These are phyloP conservation scores for Schrankia costaestrigalis DNA, from an alignment of 2,888 invertebrate species.

Conservation along the genomic window DNA sequence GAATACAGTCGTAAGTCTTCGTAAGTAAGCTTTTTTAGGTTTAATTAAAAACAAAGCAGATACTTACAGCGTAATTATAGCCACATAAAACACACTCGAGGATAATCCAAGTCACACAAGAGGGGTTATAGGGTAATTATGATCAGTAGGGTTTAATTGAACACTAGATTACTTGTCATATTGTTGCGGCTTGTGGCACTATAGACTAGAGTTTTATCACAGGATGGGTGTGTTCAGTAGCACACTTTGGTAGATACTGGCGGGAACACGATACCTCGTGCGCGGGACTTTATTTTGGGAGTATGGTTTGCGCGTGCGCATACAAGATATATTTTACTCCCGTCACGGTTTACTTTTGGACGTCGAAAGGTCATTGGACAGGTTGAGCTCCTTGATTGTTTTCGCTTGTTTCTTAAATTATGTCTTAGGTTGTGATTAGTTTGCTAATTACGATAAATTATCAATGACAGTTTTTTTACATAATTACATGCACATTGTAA, in stretches of 20 bases:
- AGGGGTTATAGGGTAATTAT: conserved; percentile 35
- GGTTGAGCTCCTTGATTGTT: conserved; percentile 46
- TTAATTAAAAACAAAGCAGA: conserved; percentile 40
- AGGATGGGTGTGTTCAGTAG: conserved; percentile 49
- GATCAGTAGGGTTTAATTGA: conserved; percentile 26
- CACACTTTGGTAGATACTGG: conserved; percentile 60
- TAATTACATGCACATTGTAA: too few relatives aligned
- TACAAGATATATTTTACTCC: conserved; percentile 54
- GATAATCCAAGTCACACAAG: conserved; percentile 60
- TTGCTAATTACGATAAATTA: too few relatives aligned
- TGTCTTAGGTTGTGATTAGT: too few relatives aligned
- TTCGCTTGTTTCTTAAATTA: conserved; percentile 21
- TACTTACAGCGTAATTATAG: conserved; percentile 68
- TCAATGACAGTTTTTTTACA: too few relatives aligned
- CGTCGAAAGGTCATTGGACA: conserved; percentile 77
- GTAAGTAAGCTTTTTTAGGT: not conserved
- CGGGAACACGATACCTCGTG: conserved; percentile 67
- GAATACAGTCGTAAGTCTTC: conserved; percentile 4
- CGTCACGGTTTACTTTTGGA: conserved; percentile 73
- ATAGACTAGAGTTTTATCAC: conserved; percentile 69
- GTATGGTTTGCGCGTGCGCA: conserved; percentile 51
- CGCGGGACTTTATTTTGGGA: conserved; percentile 67
- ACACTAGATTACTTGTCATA: conserved; percentile 68
- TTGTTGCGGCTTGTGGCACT: conserved; percentile 49
- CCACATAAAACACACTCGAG: conserved; percentile 55